A percentile compares a stretch with the other conserved stretches of the same genome.
Conservation (phyloP, 2,888 invertebrate genomes). For the Heliconius erato region DNA sequence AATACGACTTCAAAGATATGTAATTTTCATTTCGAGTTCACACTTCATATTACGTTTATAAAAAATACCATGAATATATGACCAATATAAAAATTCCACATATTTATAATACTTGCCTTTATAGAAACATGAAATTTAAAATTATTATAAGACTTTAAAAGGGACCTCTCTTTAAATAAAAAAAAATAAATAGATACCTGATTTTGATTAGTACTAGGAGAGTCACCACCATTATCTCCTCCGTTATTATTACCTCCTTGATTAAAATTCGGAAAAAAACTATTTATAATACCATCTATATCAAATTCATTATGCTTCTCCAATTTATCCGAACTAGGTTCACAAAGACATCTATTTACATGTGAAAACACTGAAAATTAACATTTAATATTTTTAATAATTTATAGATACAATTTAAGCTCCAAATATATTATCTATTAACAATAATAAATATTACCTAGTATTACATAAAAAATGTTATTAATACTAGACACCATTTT, state of each 20-base stretch:
- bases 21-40: neutral
- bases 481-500: constrained; percentile 1
- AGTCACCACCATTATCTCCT: neutral
- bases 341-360: neutral
- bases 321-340: neutral
- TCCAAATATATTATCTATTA: neutral
- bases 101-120: too few species aligned
- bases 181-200: constrained; percentile 5
- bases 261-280: constrained; percentile 24
- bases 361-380: constrained; percentile 2
- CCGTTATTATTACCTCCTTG: constrained; percentile 18
- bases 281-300: constrained; percentile 30
- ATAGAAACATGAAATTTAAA: too few species aligned
- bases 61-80: too few species aligned
- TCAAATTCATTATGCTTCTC: constrained; percentile 5
- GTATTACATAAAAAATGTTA: neutral
- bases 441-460: neutral
- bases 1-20: neutral
- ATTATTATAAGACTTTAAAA: too few species aligned
- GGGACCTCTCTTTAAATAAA: neutral
- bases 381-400: neutral
- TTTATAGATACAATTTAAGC: neutral
- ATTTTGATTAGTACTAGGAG: constrained; percentile 6
- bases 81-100: too few species aligned
- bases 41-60: too few species aligned